These are phyloP conservation scores for Euplexia lucipara DNA, from an alignment of 2,888 invertebrate species.

Conservation along the genomic window DNA sequence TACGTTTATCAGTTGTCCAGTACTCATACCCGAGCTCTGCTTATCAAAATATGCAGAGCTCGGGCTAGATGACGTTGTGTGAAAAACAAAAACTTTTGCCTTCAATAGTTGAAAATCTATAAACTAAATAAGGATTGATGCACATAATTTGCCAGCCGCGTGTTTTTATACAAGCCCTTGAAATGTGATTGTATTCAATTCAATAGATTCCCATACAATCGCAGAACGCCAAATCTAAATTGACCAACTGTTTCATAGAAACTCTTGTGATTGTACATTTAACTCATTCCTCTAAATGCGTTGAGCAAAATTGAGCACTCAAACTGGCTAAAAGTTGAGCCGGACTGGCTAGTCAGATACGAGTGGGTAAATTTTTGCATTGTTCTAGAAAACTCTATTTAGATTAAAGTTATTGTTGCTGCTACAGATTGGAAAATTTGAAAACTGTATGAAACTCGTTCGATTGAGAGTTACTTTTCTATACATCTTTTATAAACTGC, in stretches of 20 bases:
- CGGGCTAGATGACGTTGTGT: too few relatives aligned
- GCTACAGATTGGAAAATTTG: conserved; percentile 31
- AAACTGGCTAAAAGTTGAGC: conserved; percentile 27
- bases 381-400: conserved; percentile 41
- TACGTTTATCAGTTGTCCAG: too few relatives aligned
- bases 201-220: too few relatives aligned
- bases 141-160: neutral
- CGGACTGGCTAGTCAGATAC: conserved; percentile 23
- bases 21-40: too few relatives aligned
- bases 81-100: too few relatives aligned
- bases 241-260: conserved; percentile 4
- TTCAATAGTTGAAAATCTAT: too few relatives aligned
- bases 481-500: conserved; percentile 25
- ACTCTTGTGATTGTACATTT: conserved; percentile 6
- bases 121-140: neutral
- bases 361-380: conserved; percentile 30
- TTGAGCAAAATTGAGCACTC: conserved; percentile 28
- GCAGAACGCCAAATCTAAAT: neutral
- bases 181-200: too few relatives aligned
- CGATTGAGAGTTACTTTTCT: conserved; percentile 12
- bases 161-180: too few relatives aligned
- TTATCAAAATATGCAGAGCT: too few relatives aligned
- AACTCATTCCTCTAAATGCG: conserved; percentile 20
- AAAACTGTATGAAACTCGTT: conserved; percentile 23
- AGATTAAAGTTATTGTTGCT: conserved; percentile 36